Evolutionary conservation across 2,888 invertebrate genomes (phyloP).

Genomic region (Sphaerophoria rueppellii): DNA sequence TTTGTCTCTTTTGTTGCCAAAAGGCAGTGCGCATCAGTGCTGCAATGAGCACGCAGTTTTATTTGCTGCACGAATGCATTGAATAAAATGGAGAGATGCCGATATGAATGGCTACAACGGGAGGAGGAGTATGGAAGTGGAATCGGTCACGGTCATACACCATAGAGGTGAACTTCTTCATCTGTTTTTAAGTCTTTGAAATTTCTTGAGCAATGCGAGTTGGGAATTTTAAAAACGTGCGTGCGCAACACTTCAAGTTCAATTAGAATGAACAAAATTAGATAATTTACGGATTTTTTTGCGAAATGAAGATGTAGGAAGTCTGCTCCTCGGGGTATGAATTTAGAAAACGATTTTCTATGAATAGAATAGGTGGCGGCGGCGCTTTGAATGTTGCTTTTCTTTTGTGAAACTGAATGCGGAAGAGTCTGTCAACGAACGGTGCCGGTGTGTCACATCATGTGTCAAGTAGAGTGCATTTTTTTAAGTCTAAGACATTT

Average conservation of each 20-base stretch:
- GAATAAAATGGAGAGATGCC: slow-evolving; percentile 21
- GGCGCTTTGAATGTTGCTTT: slow-evolving; percentile 17
- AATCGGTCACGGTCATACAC: slow-evolving; percentile 50
- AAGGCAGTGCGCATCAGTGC: slow-evolving; percentile 51
- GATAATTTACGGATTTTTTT: slow-evolving; percentile 51
- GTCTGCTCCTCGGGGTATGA: not conserved
- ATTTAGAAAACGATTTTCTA: not conserved
- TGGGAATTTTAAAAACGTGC: slow-evolving; percentile 57
- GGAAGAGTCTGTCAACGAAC: not conserved
- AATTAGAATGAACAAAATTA: slow-evolving; percentile 57
- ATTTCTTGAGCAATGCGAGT: slow-evolving; percentile 31
- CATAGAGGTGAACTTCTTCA: slow-evolving; percentile 61
- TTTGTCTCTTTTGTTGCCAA: slow-evolving; percentile 18
- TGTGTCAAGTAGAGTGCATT: not conserved
- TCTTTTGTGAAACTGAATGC: slow-evolving; percentile 1
- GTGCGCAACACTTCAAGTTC: slow-evolving; percentile 52
- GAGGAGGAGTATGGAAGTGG: not conserved
- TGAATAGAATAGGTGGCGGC: slow-evolving; percentile 2
- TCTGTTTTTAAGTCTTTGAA: not conserved
- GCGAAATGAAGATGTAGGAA: slow-evolving; percentile 42
- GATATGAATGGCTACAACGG: slow-evolving; percentile 37
- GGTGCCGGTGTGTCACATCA: slow-evolving; percentile 3
- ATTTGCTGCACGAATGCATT: slow-evolving; percentile 60
- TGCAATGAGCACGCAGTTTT: slow-evolving; percentile 67
- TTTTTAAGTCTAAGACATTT: not conserved